These are phyloP conservation scores for Conus betulinus DNA, from an alignment of 1,140 invertebrate genomes.

Conservation along the genomic window DNA sequence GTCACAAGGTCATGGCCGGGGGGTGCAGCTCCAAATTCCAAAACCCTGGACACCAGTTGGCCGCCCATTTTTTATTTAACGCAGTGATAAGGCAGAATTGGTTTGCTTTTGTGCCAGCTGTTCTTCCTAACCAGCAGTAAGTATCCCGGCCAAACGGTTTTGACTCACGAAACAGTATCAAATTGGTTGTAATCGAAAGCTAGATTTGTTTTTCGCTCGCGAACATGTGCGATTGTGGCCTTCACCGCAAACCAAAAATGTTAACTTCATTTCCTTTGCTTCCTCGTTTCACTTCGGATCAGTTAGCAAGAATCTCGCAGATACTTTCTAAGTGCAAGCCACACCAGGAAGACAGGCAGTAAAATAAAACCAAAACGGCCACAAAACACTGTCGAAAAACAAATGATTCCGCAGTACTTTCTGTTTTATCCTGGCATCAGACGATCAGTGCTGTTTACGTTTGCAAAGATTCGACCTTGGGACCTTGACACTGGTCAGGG, in stretches of 20 bases:
- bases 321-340: too few relatives aligned
- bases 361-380: too few relatives aligned
- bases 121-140: background rate
- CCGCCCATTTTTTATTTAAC: conserved; percentile 7
- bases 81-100: background rate
- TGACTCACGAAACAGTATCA: background rate
- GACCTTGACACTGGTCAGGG: conserved; percentile 32
- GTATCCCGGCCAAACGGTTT: background rate
- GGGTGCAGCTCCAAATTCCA: conserved; percentile 41
- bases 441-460: background rate
- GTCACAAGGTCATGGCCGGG: conserved; percentile 52
- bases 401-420: too few relatives aligned
- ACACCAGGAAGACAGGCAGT: too few relatives aligned
- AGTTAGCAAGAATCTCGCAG: background rate
- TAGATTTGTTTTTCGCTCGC: background rate
- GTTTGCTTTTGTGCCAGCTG: background rate
- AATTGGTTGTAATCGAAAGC: background rate
- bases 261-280: background rate
- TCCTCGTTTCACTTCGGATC: conserved; percentile 22
- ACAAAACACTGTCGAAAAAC: too few relatives aligned
- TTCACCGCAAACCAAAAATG: conserved; percentile 19
- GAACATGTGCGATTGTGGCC: conserved; percentile 20
- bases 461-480: conserved; percentile 21
- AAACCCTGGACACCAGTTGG: conserved; percentile 26
- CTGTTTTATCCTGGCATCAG: background rate